Base-by-base conservation (phyloP, 2,888 invertebrate species). In the Catocala sponsa region DNA sequence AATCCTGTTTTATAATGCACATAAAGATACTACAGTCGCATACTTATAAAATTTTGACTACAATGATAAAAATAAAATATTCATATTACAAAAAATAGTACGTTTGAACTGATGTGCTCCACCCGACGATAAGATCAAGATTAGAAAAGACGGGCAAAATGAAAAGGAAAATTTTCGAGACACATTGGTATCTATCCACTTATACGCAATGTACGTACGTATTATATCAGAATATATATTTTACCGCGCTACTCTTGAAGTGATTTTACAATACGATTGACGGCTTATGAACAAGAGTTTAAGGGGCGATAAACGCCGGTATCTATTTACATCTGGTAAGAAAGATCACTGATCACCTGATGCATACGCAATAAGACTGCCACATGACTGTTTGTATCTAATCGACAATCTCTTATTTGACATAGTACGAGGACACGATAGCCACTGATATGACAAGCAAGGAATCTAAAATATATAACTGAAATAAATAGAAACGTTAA, bases 271-370 rank as follows among this genome's bases (percentile, higher is more conserved):
- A 75, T 69, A 79, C 69, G 73, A 74, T 72, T 66, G 71, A 43
- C 12, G 42, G 61, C 73, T 79, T 80, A 81, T 81, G 80, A 70
- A 57, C 35, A 52, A 68, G 57, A 75, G 66, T 74, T 68, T 72
- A 78, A 72, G 68, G 65, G 48, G 54, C 63, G 78, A 82, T 79
- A 83, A 79, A 73, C 58, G 54, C 59, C 72, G 53, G 54, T 73
- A 80, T 78, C 78, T 78, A 70, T 81, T 79, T 80, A 74, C 74
- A 75, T 74, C 74, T 66, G 63, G 54, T 66, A 70, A 65, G 64
- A 70, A 74, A 83, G 79, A 81, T 74, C 80, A 70, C 32, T 73
- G 84, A 81, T 89, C 89, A 89, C 85, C 85, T 88, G 89, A 89
- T 84, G 80, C 69, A 63, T 81, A 71, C 80, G 76, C 77, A 84